A percentile compares a stretch with the other conserved stretches of the same genome.
Evolutionary conservation across 2,797 vertebrate genomes (phyloP).

Genomic region (Pantherophis alleghaniensis): DNA sequence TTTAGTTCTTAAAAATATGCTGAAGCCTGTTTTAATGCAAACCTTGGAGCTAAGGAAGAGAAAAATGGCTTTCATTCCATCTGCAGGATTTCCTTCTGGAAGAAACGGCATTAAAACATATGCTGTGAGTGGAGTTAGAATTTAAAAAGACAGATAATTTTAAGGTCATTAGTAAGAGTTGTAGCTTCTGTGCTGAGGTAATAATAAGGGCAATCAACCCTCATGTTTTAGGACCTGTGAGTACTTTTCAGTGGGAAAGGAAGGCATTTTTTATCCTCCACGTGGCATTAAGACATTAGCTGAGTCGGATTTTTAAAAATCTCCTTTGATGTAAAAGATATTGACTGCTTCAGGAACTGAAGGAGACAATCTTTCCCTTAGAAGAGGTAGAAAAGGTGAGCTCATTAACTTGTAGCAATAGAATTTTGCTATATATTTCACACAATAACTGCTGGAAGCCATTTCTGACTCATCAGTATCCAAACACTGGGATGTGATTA

Average conservation of each 20-base stretch:
- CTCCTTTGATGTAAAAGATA: not conserved
- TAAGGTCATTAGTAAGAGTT: constrained; percentile 17
- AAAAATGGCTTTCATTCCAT: not conserved
- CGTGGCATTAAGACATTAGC: not conserved
- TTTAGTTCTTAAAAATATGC: not conserved
- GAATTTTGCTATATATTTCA: not conserved
- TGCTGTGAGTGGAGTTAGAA: constrained; percentile 8
- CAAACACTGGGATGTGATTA: not conserved
- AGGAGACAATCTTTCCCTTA: not conserved
- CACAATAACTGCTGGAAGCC: not conserved
- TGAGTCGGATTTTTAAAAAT: not conserved
- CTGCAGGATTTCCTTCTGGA: not conserved
- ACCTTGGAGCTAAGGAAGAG: not conserved
- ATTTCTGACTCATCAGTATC: not conserved
- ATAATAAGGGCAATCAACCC: constrained; percentile 24
- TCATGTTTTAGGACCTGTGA: constrained; percentile 9
- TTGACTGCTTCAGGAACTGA: not conserved
- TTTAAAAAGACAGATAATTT: constrained; percentile 11
- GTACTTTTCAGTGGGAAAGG: not conserved
- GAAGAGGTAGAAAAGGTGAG: not conserved
- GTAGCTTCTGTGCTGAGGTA: constrained; percentile 11
- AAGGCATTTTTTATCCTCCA: not conserved
- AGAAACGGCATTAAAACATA: constrained; percentile 17
- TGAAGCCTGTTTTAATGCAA: not conserved
- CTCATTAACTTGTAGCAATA: not conserved